Conservation (phyloP, 64 coral and sea anemone genomes). For the Exaiptasia diaphana region DNA sequence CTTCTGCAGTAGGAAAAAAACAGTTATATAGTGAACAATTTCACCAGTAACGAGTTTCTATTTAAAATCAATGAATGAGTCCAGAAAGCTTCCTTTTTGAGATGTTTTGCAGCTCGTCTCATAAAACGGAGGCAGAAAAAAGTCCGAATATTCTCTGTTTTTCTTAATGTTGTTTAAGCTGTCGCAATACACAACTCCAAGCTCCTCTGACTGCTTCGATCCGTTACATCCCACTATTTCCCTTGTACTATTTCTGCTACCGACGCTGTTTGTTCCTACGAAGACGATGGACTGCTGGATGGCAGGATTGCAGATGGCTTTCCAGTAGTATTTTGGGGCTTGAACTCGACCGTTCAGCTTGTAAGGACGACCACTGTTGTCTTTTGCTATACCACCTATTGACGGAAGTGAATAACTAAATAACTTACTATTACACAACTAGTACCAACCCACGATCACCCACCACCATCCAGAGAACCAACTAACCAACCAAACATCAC, state of each 20-base stretch:
- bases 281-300: slow-evolving; percentile 26
- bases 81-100: neutral
- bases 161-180: neutral
- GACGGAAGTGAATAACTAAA: neutral
- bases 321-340: slow-evolving; percentile 35
- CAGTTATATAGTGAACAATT: no score
- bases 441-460: no score
- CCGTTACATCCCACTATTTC: neutral
- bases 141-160: neutral
- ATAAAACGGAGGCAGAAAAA: neutral
- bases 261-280: slow-evolving; percentile 15
- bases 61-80: no score
- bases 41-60: no score
- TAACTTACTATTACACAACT: no score
- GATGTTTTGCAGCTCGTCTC: slow-evolving; percentile 3
- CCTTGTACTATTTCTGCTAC: neutral
- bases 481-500: no score
- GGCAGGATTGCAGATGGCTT: slow-evolving; percentile 28
- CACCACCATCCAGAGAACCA: no score
- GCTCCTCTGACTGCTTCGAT: neutral
- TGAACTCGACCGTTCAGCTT: neutral
- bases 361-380: neutral
- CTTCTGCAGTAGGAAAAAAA: no score
- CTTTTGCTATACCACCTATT: slow-evolving; percentile 1
- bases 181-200: slow-evolving; percentile 3